These are phyloP conservation scores for Bombus polaris DNA, from an alignment of 1,140 invertebrate genomes.

Conservation along the genomic window DNA sequence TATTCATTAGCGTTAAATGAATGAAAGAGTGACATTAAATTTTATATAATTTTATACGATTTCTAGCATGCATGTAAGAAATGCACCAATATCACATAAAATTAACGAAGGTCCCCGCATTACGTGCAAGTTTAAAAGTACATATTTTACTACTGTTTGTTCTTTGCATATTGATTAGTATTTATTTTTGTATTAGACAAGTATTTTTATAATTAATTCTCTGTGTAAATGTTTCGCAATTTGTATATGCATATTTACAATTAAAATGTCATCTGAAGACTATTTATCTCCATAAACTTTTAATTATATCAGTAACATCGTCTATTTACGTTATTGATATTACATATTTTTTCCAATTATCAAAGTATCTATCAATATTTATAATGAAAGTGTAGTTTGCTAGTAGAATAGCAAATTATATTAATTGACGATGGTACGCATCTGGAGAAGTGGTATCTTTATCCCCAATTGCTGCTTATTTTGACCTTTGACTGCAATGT, in stretches of 20 bases:
- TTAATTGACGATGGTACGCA: too few relatives aligned
- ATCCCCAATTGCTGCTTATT: too few relatives aligned
- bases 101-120: slow-evolving; percentile 30
- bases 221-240: slow-evolving; percentile 13
- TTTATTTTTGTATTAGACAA: slow-evolving; percentile 43
- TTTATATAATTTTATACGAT: slow-evolving; percentile 61
- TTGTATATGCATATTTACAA: slow-evolving; percentile 46
- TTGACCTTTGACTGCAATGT: too few relatives aligned
- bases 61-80: slow-evolving; percentile 72
- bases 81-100: slow-evolving; percentile 64
- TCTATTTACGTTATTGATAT: neutral
- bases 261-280: slow-evolving; percentile 41
- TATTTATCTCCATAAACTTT: neutral
- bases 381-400: neutral
- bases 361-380: neutral
- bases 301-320: neutral
- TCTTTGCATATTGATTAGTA: slow-evolving; percentile 31
- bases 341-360: neutral
- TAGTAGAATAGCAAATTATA: too few relatives aligned
- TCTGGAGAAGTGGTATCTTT: too few relatives aligned
- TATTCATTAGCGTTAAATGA: neutral
- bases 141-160: slow-evolving; percentile 9
- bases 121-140: neutral
- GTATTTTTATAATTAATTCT: slow-evolving; percentile 50
- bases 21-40: slow-evolving; percentile 21